These are phyloP conservation scores for Orthosia incerta DNA, from an alignment of 2,888 invertebrate species.

Conservation along the genomic window DNA sequence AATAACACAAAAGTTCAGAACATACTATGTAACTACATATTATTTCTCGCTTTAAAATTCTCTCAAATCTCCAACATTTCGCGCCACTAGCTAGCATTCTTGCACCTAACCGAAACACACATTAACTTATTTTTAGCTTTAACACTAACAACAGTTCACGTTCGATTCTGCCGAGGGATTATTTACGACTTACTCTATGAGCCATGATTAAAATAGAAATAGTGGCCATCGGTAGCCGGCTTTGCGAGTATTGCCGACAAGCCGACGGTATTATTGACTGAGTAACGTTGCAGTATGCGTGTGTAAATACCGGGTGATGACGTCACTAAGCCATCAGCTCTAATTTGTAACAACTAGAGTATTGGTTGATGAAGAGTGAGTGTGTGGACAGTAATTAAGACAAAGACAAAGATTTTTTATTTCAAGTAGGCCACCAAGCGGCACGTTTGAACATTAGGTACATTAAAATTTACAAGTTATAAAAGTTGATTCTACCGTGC, in stretches of 20 bases:
- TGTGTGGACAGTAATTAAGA: background rate
- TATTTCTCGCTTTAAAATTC: conserved; percentile 2
- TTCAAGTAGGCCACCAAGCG: too few relatives aligned
- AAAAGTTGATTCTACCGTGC: too few relatives aligned
- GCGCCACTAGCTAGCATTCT: conserved; percentile 50
- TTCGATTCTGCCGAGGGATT: conserved; percentile 80
- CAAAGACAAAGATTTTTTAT: too few relatives aligned
- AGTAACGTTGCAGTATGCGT: conserved; percentile 42
- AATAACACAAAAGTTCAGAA: background rate
- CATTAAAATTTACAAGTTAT: too few relatives aligned
- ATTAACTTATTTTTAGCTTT: conserved; percentile 70
- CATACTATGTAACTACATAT: background rate
- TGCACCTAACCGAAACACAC: conserved; percentile 49
- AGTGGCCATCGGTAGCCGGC: conserved; percentile 68
- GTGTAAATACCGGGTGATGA: conserved; percentile 18
- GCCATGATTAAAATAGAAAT: conserved; percentile 81
- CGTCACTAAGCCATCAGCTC: conserved; percentile 16
- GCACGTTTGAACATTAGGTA: too few relatives aligned
- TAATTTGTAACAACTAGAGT: background rate
- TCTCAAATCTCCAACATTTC: conserved; percentile 27
- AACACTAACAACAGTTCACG: conserved; percentile 78
- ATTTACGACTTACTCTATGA: conserved; percentile 80
- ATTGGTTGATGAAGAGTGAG: background rate
- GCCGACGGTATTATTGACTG: conserved; percentile 50
- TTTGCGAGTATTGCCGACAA: conserved; percentile 68